Base-by-base conservation (phyloP, 2,797 vertebrate genomes). In the Steatocranus sp. region DNA sequence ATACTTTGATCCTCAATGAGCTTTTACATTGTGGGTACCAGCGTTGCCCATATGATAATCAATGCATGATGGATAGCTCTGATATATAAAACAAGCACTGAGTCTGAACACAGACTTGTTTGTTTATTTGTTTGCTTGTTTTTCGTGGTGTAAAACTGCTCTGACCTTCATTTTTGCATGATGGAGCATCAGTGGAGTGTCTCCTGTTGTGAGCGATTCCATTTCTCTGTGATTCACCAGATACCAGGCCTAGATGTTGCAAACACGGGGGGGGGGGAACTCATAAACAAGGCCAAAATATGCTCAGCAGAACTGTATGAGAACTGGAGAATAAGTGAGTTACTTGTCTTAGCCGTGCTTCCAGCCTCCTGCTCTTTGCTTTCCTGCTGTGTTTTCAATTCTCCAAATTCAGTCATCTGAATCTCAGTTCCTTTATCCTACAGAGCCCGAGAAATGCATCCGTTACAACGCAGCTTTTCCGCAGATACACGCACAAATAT, bases 281-380 rank as follows among this genome's bases (percentile, higher is more conserved):
- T 36, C 32, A 36, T 36, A 38, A 38, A 66, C 14, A 25, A 68
- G 10, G 4, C 51, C 25, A 61, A 75, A 12, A n/a, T 12, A 66
- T 10, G 56, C 4, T 7, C 15, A 23, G 25, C 8, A 75, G 11
- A 48, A 12, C 25, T 14, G 11, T 5, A 61, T 6, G 11, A 41
- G 38, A 81, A 6, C 2, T 38, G 53, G 25, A 79, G n/a, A n/a
- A 3, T n/a, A 48, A 30, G 68, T 0, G 15, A 46, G 32, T 66
- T 81, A 94, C 94, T 86, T 81, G 80, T 93, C 38, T 79, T 79
- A 20, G 56, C 73, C 80, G 51, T 75, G n/a, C 43, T 85, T 48
- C 15, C 84, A 1, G 30, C 8, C 36, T 87, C 88, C 68, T 83
- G 83, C 46, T 89, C 83, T 51, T 83, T 80, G 11, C 25, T 82